Base-by-base conservation (phyloP, 2,113 vertebrate species). In the Myrmophylax atrothorax region DNA sequence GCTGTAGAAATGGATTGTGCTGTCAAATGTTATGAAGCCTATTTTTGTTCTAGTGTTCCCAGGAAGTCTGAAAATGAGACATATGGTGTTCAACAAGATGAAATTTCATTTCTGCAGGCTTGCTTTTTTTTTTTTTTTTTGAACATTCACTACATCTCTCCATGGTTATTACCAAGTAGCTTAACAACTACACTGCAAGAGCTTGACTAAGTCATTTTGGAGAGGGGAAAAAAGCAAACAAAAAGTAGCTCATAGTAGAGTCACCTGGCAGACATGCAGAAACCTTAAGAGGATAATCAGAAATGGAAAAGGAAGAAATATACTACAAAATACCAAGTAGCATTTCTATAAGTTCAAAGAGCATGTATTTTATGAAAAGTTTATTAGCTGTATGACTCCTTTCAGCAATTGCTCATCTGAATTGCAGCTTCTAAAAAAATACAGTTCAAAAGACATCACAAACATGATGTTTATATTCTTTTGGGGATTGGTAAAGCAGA, bases 1-100 rank as follows among this genome's bases (percentile, higher is more conserved):
- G 96, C 99, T 99, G 97, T 99, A 99, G 98, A 99, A 99, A 96
- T 99, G 99, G 97, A 99, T 98, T 96, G 99, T 99, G 98, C 99
- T 99, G 98, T 99, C 99, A 95, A 99, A 99, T 4, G 99, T 99
- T 97, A 99, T 98, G 96, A 99, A 99, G 93, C 99, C 99, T 72
- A 99, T 98, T 97, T 99, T 99, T 94, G 99, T 99, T 97, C 99
- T 98, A 23, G 99, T 98, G 97, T 99, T 99, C 94, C 99, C 99
- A 85, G 99, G 99, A 96, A 99, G 98, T 97, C 99, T 99, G 87
- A 59, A 97, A 98, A 94, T 44, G 40, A 90, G 67, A 97, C 75
- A 96, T 80, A 98, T 94, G 94, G 93, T 66, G 93, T 94, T 97
- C 76, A 97, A 68, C 42, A 63, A 87, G 90, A 94, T 52, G 76